These are phyloP conservation scores for Kobus ellipsiprymnus DNA, from an alignment of 2,113 vertebrate species.

Conservation along the genomic window DNA sequence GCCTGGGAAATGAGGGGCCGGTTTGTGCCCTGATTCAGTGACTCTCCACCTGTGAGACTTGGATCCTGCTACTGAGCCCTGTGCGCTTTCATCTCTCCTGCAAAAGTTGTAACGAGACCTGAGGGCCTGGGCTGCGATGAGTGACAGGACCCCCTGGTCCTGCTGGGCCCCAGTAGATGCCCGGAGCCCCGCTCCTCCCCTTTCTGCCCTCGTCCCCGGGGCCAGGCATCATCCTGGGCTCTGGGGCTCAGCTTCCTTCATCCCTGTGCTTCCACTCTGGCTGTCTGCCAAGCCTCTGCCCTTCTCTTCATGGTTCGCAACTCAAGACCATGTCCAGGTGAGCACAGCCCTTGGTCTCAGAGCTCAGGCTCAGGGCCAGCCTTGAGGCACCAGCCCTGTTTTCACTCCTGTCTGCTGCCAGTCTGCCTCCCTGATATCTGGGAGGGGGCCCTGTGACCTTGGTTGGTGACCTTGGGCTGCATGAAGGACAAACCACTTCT, in stretches of 20 bases:
- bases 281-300: not conserved
- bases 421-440: not conserved
- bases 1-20: not conserved
- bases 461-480: not conserved
- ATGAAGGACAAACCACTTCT: not conserved
- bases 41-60: not conserved
- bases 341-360: not conserved
- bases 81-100: not conserved
- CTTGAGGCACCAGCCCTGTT: not conserved
- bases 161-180: rapidly evolving
- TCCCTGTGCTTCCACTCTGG: not conserved
- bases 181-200: not conserved
- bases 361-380: not conserved
- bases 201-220: not conserved
- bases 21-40: not conserved
- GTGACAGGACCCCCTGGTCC: not conserved
- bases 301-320: not conserved
- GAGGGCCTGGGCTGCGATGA: not conserved
- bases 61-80: not conserved
- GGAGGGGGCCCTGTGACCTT: not conserved
- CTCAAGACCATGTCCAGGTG: not conserved
- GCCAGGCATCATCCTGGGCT: not conserved
- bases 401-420: not conserved
- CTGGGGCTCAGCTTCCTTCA: not conserved
- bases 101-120: not conserved